These are phyloP conservation scores for Sesia bembeciformis DNA, from an alignment of 2,888 invertebrate species.

Conservation along the genomic window DNA sequence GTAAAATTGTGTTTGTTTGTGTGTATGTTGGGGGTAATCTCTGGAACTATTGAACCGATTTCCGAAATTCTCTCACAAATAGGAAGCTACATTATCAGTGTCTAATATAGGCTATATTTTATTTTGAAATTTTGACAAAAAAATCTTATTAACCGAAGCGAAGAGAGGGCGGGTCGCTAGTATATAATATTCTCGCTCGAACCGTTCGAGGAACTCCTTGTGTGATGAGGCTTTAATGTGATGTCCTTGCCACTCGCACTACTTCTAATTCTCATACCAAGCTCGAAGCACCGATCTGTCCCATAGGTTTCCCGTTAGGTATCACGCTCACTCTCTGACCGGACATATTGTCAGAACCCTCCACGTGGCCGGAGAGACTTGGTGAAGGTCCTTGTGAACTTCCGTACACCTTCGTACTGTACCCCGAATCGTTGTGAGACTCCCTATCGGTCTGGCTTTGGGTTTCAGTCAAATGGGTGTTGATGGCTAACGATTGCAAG, in stretches of 20 bases:
- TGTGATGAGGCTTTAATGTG: too few relatives aligned
- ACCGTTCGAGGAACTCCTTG: too few relatives aligned
- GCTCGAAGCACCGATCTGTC: conserved; percentile 77
- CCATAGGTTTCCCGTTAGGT: conserved; percentile 40
- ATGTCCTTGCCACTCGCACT: not conserved
- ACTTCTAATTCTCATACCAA: conserved; percentile 73
- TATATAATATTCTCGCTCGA: too few relatives aligned
- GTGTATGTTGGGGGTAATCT: too few relatives aligned
- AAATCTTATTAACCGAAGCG: too few relatives aligned
- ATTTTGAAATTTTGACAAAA: too few relatives aligned
- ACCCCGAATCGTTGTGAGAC: conserved; percentile 88
- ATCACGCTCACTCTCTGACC: conserved; percentile 47
- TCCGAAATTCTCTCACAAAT: too few relatives aligned
- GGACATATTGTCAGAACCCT: conserved; percentile 51
- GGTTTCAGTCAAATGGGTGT: conserved; percentile 61
- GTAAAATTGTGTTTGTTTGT: too few relatives aligned
- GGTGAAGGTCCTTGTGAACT: conserved; percentile 87
- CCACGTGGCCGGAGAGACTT: conserved; percentile 77
- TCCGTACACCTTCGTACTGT: conserved; percentile 87
- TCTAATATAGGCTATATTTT: too few relatives aligned
- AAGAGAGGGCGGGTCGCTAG: too few relatives aligned
- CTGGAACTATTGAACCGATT: too few relatives aligned
- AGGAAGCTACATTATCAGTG: too few relatives aligned
- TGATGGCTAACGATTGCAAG: conserved; percentile 62
- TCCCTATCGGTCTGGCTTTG: conserved; percentile 76